Evolutionary conservation across 2,888 invertebrate genomes (phyloP).

Genomic region (Aspidiotus rigidus): DNA sequence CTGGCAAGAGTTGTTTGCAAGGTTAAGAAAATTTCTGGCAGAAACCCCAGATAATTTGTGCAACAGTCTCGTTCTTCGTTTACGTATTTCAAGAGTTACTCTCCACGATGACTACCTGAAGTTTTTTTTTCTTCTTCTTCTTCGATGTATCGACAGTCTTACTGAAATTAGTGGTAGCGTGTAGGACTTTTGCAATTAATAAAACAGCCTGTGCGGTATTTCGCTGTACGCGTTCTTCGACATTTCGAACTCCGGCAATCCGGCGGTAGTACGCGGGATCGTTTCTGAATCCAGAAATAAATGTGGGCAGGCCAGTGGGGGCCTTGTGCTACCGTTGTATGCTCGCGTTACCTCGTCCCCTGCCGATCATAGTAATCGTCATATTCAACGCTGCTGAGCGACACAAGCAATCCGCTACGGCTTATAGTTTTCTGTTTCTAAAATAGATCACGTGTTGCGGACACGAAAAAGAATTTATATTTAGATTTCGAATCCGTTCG

Average conservation of each 20-base stretch:
- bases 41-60: too few relatives aligned
- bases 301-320: conserved; percentile 32
- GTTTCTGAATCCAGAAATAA: conserved; percentile 31
- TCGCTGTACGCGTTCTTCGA: conserved; percentile 1
- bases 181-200: too few relatives aligned
- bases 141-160: too few relatives aligned
- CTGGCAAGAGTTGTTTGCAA: too few relatives aligned
- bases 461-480: conserved; percentile 31
- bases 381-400: background rate
- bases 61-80: too few relatives aligned
- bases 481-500: conserved; percentile 15
- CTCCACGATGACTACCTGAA: too few relatives aligned
- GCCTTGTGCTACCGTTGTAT: conserved; percentile 21
- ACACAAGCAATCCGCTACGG: conserved; percentile 25
- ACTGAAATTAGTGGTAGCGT: too few relatives aligned
- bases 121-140: too few relatives aligned
- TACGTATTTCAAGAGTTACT: too few relatives aligned
- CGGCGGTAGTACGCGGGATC: conserved; percentile 23
- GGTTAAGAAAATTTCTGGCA: too few relatives aligned
- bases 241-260: background rate
- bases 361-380: too few relatives aligned
- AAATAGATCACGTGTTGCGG: conserved; percentile 32
- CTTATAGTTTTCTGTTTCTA: conserved; percentile 26
- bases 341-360: background rate
- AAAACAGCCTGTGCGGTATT: background rate